A percentile compares a stretch with the other conserved stretches of the same genome.
phyloP scores from a whole-genome alignment of 2,888 invertebrate genomes.

The Pediacus dermestoides region DNA sequence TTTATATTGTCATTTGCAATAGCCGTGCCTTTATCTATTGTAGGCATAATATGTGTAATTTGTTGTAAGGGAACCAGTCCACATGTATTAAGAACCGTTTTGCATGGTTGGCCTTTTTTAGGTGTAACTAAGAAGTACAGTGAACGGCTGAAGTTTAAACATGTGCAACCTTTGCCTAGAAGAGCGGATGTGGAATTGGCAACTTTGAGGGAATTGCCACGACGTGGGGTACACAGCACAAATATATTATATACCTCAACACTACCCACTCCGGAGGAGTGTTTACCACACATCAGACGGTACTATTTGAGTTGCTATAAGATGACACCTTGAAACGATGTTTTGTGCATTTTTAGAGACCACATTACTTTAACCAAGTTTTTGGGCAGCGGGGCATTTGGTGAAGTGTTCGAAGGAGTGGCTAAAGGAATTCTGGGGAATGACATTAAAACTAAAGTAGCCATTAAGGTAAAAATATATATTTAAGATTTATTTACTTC shows the following conservation, averaged over 20 bases:
- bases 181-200: constrained; percentile 81
- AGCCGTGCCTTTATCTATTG: constrained; percentile 56
- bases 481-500: no score
- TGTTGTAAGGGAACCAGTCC: not conserved
- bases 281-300: constrained; percentile 80
- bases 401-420: constrained; percentile 93
- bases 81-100: no score
- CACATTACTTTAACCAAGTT: constrained; percentile 85
- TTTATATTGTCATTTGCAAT: constrained; percentile 60
- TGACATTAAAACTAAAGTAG: constrained; percentile 71
- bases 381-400: constrained; percentile 94
- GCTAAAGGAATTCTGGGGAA: constrained; percentile 64
- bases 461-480: constrained; percentile 87
- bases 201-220: constrained; percentile 77
- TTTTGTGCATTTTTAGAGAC: constrained; percentile 50
- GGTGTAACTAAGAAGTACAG: constrained; percentile 47
- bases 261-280: constrained; percentile 52
- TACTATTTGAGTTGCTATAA: constrained; percentile 17
- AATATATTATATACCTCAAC: constrained; percentile 76
- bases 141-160: constrained; percentile 66
- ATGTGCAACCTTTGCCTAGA: constrained; percentile 37
- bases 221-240: constrained; percentile 69
- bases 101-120: no score
- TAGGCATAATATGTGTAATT: constrained; percentile 12
- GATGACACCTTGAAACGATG: no score